Evolutionary conservation across 2,797 vertebrate genomes (phyloP).

Genomic region (Clamator glandarius): DNA sequence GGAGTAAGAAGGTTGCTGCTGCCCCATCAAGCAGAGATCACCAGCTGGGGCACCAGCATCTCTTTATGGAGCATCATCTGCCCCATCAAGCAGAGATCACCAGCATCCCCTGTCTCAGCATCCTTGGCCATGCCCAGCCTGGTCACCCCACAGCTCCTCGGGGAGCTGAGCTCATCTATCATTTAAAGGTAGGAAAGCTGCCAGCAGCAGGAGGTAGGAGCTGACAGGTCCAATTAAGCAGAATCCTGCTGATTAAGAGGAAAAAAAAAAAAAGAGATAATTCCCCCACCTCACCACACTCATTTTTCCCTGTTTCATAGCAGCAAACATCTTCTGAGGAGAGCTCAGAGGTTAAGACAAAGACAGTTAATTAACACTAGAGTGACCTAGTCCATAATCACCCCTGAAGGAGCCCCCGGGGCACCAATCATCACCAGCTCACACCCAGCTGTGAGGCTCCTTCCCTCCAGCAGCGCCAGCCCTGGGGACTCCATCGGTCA

Average conservation of each 20-base stretch:
- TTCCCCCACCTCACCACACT: not conserved
- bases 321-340: slow-evolving; percentile 1
- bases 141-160: not conserved
- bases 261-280: not conserved
- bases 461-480: not conserved
- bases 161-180: not conserved
- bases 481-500: not conserved
- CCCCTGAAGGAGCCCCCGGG: slow-evolving; percentile 2
- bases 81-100: not conserved
- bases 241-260: slow-evolving; percentile 16
- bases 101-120: not conserved
- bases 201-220: not conserved
- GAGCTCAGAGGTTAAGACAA: slow-evolving; percentile 24
- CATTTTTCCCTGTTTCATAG: slow-evolving; percentile 24
- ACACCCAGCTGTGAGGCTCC: not conserved
- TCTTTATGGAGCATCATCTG: too few species aligned
- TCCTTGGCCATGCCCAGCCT: not conserved
- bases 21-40: too few species aligned
- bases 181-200: not conserved
- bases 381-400: slow-evolving; percentile 28
- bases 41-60: too few species aligned
- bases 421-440: not conserved
- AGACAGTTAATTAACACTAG: slow-evolving; percentile 49
- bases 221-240: slow-evolving; percentile 27
- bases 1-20: too few species aligned